phyloP scores from a whole-genome alignment of 2,888 invertebrate species.

The Cremastobaeus sp. region DNA sequence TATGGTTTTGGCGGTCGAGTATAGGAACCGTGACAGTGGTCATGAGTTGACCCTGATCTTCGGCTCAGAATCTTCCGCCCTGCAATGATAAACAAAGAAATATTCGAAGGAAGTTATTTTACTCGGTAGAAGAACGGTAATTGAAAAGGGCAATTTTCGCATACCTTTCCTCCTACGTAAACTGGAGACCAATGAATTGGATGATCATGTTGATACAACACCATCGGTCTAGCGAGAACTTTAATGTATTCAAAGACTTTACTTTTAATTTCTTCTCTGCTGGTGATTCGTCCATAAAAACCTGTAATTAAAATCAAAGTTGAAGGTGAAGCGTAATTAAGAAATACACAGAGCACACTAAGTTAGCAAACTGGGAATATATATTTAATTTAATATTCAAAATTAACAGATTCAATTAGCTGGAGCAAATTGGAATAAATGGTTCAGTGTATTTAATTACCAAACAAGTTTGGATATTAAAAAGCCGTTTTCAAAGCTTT shows the following conservation, averaged over 20 bases:
- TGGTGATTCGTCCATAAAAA: slow-evolving; percentile 93
- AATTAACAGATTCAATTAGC: not conserved
- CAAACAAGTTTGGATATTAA: no score
- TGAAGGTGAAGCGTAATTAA: no score
- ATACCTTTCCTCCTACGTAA: slow-evolving; percentile 89
- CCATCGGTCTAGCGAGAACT: slow-evolving; percentile 97
- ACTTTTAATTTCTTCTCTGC: slow-evolving; percentile 91
- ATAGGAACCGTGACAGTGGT: slow-evolving; percentile 96
- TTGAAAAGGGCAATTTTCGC: not conserved
- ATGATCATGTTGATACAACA: slow-evolving; percentile 94
- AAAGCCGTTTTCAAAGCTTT: no score
- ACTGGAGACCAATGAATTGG: slow-evolving; percentile 97
- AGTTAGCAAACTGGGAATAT: no score
- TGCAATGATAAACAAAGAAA: slow-evolving; percentile 68
- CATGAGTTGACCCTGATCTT: slow-evolving; percentile 89
- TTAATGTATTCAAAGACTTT: slow-evolving; percentile 96
- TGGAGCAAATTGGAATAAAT: no score
- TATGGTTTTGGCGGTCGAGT: slow-evolving; percentile 94
- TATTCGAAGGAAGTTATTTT: not conserved
- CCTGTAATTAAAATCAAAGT: slow-evolving; percentile 80
- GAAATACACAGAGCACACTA: no score
- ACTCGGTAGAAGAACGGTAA: not conserved
- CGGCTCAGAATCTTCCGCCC: slow-evolving; percentile 84
- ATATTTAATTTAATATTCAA: no score
- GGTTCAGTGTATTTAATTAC: no score